These are phyloP conservation scores for Drosophila histrio DNA, from an alignment of 2,888 invertebrate species.

Conservation along the genomic window DNA sequence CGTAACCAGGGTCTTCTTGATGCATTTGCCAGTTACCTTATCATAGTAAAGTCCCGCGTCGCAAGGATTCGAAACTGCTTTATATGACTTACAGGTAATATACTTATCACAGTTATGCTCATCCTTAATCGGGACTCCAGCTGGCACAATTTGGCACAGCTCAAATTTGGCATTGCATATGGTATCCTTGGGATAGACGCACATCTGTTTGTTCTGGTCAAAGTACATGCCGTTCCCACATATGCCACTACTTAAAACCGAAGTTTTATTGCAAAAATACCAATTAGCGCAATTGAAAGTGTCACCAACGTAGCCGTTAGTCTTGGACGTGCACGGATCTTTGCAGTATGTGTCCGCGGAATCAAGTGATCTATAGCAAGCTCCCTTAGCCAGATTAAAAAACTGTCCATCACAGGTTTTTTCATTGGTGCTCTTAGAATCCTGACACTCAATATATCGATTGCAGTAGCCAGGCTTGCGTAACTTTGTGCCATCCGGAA, in stretches of 20 bases:
- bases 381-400: slow-evolving; percentile 21
- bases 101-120: slow-evolving; percentile 71
- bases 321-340: slow-evolving; percentile 46
- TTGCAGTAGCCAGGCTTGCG: slow-evolving; percentile 75
- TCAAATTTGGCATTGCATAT: slow-evolving; percentile 59
- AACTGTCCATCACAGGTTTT: slow-evolving; percentile 16
- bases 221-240: slow-evolving; percentile 64
- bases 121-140: slow-evolving; percentile 44
- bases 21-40: slow-evolving; percentile 39
- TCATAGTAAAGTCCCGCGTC: slow-evolving; percentile 61
- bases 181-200: slow-evolving; percentile 55
- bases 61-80: slow-evolving; percentile 32
- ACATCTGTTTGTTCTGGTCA: slow-evolving; percentile 35
- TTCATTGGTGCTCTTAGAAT: slow-evolving; percentile 19
- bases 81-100: slow-evolving; percentile 46
- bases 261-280: slow-evolving; percentile 56
- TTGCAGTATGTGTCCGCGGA: slow-evolving; percentile 62
- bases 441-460: slow-evolving; percentile 58
- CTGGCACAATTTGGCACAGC: slow-evolving; percentile 67
- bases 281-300: slow-evolving; percentile 70
- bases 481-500: slow-evolving; percentile 57
- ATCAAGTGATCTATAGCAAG: slow-evolving; percentile 14
- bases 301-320: slow-evolving; percentile 58
- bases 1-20: slow-evolving; percentile 52
- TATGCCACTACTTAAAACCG: slow-evolving; percentile 16